Percentiles rank a stretch among this genome's conserved stretches.
Evolutionary conservation across 1,140 invertebrate genomes (phyloP).

Genomic region (Dysdera silvatica): DNA sequence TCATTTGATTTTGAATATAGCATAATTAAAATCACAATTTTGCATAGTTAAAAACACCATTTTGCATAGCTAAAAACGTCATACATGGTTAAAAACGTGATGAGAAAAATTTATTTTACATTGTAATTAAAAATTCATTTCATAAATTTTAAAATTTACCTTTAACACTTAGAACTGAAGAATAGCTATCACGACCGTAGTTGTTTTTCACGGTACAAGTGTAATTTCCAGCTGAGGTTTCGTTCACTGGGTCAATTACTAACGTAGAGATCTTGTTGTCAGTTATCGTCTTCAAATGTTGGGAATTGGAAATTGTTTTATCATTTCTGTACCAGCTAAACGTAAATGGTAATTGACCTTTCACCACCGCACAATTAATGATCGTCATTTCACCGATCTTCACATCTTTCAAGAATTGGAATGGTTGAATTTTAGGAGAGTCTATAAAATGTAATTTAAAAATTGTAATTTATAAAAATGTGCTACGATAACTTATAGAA

Average conservation of each 20-base stretch:
- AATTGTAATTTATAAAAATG: too few species aligned
- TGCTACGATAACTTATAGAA: too few species aligned
- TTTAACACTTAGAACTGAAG: constrained; percentile 4
- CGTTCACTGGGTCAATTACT: background rate
- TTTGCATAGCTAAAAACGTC: too few species aligned
- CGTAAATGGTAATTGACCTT: background rate
- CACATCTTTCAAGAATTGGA: constrained; percentile 1
- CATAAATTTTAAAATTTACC: constrained; percentile 5
- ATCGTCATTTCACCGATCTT: background rate
- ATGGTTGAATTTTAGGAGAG: background rate
- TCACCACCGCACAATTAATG: background rate
- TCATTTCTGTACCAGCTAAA: background rate
- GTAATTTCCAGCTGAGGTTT: constrained; percentile 31
- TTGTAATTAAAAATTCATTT: too few species aligned
- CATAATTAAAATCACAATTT: too few species aligned
- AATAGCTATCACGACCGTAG: constrained; percentile 7
- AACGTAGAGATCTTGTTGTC: background rate
- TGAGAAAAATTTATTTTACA: too few species aligned
- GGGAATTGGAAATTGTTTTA: background rate
- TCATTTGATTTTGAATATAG: too few species aligned
- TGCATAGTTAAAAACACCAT: too few species aligned
- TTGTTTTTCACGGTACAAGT: constrained; percentile 29
- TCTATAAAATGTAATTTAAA: too few species aligned
- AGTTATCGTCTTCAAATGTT: background rate
- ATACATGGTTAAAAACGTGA: too few species aligned